Evolutionary conservation across 2,888 invertebrate genomes (phyloP), one percentile per base, ranked within the genome.

Genomic region (Cordilura impudica): DNA sequence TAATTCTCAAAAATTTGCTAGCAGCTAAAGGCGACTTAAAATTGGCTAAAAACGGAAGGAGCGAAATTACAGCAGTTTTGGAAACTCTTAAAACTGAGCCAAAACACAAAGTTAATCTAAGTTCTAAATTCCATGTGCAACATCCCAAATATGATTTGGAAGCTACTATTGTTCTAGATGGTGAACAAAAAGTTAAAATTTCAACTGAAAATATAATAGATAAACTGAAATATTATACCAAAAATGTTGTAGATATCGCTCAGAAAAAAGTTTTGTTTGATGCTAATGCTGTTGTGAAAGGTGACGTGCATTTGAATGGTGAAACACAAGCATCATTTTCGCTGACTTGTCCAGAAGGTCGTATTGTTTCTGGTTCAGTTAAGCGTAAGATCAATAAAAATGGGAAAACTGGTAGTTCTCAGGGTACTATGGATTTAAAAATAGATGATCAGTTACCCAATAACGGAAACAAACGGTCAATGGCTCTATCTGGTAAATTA

Each of bases 121-220:
- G 93, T 49, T 91, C 93, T 0, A 93, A 93, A 61, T 92, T 95
- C 84, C 89, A 91, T 0, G 87, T 93, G 0, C 91, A 92, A 61
- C 91, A 92, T 0, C 92, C 93, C 0, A 91, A 91, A 1, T 94
- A 92, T 87, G 92, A 92, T 78, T 91, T 93, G 0, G 92, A 93
- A 54, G 84, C 93, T 0, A 94, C 93, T 53, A 63, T 96, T 3
- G 92, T 91, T 83, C 92, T 94, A 29, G 93, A 95, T 86, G 93
- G 93, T 49, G 92, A 90, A 49, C 94, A 94, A 83, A 94, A 94
- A 83, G 83, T 96, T 3, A 91, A 92, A 73, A 83, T 95, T 43
- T 92, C 92, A 31, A 94, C 95, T 0, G 91, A 92, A 80, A 93
- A 92, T 67, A 92, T 92, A 79, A 81, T 91, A 0, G 91, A 87